These are phyloP conservation scores for Acrocephalus arundinaceus DNA, from an alignment of 2,113 vertebrate species.

Conservation along the genomic window DNA sequence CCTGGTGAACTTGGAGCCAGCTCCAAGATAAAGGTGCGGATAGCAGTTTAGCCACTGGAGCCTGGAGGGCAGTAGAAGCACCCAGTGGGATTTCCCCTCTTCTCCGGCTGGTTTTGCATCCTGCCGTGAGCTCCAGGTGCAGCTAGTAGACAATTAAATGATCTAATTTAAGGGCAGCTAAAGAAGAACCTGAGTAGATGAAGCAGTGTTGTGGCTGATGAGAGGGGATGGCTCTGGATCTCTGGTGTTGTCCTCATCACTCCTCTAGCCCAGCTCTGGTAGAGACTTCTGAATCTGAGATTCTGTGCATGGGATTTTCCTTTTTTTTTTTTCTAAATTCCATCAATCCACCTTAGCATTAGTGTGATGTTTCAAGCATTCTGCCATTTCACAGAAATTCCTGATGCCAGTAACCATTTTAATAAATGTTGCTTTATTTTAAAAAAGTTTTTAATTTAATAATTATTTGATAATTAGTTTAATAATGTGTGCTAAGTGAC, in stretches of 20 bases:
- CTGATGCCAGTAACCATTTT: neutral
- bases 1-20: neutral
- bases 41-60: neutral
- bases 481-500: neutral
- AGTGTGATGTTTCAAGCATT: neutral
- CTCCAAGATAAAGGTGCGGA: neutral
- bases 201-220: neutral
- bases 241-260: neutral
- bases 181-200: neutral
- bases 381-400: neutral
- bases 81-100: neutral
- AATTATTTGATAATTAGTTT: neutral
- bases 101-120: neutral
- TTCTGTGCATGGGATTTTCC: neutral
- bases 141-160: neutral
- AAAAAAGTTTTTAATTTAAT: neutral
- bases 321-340: neutral
- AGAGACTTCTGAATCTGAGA: neutral
- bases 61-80: neutral
- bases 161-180: neutral
- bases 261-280: rapidly evolving
- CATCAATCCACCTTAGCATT: neutral
- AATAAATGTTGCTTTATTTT: neutral
- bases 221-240: neutral
- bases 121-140: neutral